Evolutionary conservation across 2,888 invertebrate genomes (phyloP).

Genomic region (Xestia ashworthii): DNA sequence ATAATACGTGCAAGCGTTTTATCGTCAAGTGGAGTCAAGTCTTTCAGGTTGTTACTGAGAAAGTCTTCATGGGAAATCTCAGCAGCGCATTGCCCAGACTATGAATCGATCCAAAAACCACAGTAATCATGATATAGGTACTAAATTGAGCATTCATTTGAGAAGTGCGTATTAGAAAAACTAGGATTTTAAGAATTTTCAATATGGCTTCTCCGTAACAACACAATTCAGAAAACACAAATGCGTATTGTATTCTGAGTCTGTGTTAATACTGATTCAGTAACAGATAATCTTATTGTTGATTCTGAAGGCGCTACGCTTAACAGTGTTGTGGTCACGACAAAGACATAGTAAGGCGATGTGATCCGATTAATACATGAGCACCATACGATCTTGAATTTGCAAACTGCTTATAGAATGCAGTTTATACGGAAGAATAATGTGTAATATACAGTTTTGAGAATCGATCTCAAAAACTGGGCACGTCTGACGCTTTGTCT

Average conservation of each 20-base stretch:
- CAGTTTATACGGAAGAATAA: conserved; percentile 35
- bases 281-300: conserved; percentile 57
- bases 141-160: neutral
- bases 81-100: neutral
- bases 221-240: conserved; percentile 38
- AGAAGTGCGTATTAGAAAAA: neutral
- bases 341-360: conserved; percentile 53
- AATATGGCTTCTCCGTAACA: conserved; percentile 11
- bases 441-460: conserved; percentile 35
- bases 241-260: conserved; percentile 33
- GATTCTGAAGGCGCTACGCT: conserved; percentile 48
- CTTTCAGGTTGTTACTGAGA: neutral
- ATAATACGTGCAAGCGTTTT: neutral
- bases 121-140: neutral
- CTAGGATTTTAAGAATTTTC: neutral
- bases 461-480: conserved; percentile 43
- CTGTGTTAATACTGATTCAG: conserved; percentile 57
- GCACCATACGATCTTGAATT: conserved; percentile 41
- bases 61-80: neutral
- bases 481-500: conserved; percentile 50
- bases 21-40: neutral
- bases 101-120: neutral
- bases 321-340: conserved; percentile 63
- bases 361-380: conserved; percentile 60
- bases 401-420: conserved; percentile 37